Conservation (phyloP, 2,113 vertebrate species). For the Pygoscelis adeliae region DNA sequence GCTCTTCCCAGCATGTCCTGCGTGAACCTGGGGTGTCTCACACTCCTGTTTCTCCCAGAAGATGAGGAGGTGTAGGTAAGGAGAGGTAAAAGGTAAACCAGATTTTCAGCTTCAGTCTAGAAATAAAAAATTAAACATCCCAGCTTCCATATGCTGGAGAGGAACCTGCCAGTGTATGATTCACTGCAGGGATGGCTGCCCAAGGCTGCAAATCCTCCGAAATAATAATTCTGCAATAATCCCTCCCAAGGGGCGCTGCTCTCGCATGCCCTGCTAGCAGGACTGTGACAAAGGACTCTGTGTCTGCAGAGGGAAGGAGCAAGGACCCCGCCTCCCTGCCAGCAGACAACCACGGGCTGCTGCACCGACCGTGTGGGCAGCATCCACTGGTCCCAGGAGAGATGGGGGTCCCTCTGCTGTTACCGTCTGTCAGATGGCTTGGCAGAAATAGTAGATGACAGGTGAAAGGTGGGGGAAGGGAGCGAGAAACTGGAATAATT, state of each 20-base stretch:
- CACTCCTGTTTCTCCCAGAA: not conserved
- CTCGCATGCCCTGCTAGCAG: not conserved
- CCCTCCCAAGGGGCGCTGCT: not conserved
- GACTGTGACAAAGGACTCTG: not conserved
- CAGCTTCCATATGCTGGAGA: not conserved
- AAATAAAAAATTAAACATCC: not conserved
- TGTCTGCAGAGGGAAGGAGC: not conserved
- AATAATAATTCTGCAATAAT: not conserved
- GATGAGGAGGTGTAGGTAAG: not conserved
- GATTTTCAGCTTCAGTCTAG: not conserved
- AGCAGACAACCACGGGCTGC: accelerated
- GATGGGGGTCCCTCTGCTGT: not conserved
- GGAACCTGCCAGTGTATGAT: not conserved
- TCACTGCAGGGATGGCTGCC: not conserved
- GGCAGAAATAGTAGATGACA: not conserved
- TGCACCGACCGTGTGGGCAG: accelerated
- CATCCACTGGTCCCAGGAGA: not conserved
- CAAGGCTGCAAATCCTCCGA: not conserved
- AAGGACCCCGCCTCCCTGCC: not conserved
- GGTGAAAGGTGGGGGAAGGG: not conserved
- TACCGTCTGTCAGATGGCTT: accelerated
- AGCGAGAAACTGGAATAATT: not conserved
- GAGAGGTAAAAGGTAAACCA: not conserved
- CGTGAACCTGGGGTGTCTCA: accelerated
- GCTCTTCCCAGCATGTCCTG: not conserved